Percentiles rank a stretch among this genome's conserved stretches.
Evolutionary conservation across 2,888 invertebrate genomes (phyloP).

Genomic region (Trissolcus japonicus): DNA sequence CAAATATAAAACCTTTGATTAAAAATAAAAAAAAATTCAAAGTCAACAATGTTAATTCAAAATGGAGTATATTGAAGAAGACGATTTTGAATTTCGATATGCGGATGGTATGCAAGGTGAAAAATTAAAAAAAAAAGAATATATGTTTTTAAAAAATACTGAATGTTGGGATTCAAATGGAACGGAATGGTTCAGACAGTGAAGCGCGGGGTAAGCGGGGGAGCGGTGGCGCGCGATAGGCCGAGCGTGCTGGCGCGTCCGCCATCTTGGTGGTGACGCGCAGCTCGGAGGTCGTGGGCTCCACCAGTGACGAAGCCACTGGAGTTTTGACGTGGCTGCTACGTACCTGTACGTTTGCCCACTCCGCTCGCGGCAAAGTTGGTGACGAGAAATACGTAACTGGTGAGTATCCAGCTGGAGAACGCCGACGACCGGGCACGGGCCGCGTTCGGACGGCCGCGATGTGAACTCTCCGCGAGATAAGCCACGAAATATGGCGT

Average conservation of each 20-base stretch:
- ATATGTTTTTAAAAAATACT: background rate
- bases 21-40: too few species aligned
- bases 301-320: conserved; percentile 89
- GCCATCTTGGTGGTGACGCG: conserved; percentile 80
- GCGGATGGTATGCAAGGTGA: background rate
- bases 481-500: conserved; percentile 69
- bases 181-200: background rate
- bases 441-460: conserved; percentile 70
- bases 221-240: conserved; percentile 27
- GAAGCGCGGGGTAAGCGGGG: conserved; percentile 8
- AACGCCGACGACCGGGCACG: conserved; percentile 80
- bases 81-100: too few species aligned
- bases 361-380: conserved; percentile 95
- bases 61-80: too few species aligned
- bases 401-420: conserved; percentile 84
- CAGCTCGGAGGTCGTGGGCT: conserved; percentile 83
- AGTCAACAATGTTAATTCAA: too few species aligned
- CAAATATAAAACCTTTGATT: too few species aligned
- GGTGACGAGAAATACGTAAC: conserved; percentile 97
- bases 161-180: conserved; percentile 6
- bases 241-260: conserved; percentile 24
- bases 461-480: conserved; percentile 61
- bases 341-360: conserved; percentile 95
- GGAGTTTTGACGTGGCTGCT: conserved; percentile 93
- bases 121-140: background rate